Base-by-base conservation (phyloP, 2,113 vertebrate genomes). In the Corapipo altera region DNA sequence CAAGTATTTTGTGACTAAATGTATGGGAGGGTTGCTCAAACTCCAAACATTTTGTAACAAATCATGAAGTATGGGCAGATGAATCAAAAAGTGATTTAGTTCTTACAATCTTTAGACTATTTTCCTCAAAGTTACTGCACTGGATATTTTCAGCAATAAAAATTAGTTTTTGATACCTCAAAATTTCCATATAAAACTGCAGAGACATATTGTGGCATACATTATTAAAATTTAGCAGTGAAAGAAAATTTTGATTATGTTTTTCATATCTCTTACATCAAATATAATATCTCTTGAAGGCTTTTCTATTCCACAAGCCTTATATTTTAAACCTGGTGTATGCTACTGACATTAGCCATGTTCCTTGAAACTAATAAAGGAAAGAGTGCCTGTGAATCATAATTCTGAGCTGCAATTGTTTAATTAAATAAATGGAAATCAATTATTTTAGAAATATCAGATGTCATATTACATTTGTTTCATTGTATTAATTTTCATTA, bases 391-490 rank as follows among this genome's bases (percentile, higher is more conserved):
- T 65, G 20, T 85, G 58, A 94, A 81, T 90, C 22, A 57, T 69
- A 85, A 64, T 41, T 84, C 43, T 57, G 27, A 86, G 22, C 52
- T 71, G 24, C 52, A 89, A 46, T 46, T 80, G 37, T 94, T 95
- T 96, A 72, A 97, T 95, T 93, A 94, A 93, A 86, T 49, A 91
- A 95, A 94, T 91, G 51, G 41, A 96, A 94, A 92, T 93, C 6
- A 91, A 89, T 95, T 93, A 82, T 70, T 95, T 84, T 46, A 85
- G 72, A 82, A 94, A 69, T 87, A 95, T 89, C 66, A 66, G n/a
- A 70, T 95, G 85, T 92, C 87, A 88, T 35, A 74, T 79, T 65
- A 80, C 44, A 62, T 88, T 94, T 86, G 8, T 89, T 95, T 93
- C 70, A 77, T 91, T 73, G 28, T 92, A 82, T 93, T 96, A 75